Percentiles rank a stretch among this genome's conserved stretches.
Evolutionary conservation across 2,113 vertebrate genomes (phyloP).

Genomic region (Ptilorrhoa leucosticta): DNA sequence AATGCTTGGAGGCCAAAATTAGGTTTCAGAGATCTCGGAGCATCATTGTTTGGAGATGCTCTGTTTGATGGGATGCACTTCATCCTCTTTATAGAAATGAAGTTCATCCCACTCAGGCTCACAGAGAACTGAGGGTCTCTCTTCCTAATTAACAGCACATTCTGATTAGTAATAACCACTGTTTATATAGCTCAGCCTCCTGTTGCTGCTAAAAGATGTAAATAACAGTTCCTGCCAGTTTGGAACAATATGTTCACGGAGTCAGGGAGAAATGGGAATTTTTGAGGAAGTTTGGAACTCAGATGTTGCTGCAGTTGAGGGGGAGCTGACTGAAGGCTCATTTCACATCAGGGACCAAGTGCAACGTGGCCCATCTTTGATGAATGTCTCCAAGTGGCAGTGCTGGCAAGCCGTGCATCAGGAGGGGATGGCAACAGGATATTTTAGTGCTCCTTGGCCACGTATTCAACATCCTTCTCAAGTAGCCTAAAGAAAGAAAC

Average conservation of each 20-base stretch:
- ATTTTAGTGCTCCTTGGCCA: neutral
- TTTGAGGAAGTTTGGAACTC: neutral
- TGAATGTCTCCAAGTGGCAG: neutral
- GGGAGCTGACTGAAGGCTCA: neutral
- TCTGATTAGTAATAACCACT: neutral
- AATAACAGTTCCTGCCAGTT: slow-evolving; percentile 50
- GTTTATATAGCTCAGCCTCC: slow-evolving; percentile 46
- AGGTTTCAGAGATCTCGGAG: neutral
- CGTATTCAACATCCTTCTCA: neutral
- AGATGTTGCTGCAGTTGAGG: neutral
- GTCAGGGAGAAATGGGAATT: neutral
- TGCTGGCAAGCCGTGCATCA: neutral
- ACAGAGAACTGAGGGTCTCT: neutral
- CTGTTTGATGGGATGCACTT: neutral
- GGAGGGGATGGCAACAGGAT: neutral
- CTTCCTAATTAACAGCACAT: slow-evolving; percentile 9
- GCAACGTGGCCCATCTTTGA: neutral
- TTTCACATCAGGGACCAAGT: neutral
- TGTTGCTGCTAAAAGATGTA: slow-evolving; percentile 48
- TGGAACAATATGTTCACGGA: slow-evolving; percentile 28
- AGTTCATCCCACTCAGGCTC: slow-evolving; percentile 19
- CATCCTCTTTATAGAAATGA: neutral
- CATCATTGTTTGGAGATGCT: neutral
- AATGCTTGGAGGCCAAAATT: slow-evolving; percentile 30
- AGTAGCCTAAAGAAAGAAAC: neutral